phyloP scores from a whole-genome alignment of 2,113 vertebrate genomes.

The Felis catus region DNA sequence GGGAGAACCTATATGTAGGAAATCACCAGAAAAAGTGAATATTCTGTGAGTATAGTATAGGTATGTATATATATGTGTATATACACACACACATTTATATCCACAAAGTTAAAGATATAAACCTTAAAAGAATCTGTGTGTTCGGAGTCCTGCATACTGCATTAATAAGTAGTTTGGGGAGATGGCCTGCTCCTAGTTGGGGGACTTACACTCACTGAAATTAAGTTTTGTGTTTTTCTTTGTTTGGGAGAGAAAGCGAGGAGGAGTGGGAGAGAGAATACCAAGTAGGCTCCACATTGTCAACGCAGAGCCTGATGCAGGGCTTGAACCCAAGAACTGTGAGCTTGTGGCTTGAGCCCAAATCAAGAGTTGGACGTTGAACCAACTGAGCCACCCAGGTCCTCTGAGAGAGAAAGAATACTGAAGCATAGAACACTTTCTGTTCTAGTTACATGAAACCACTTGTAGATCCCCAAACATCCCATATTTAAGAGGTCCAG shows the following conservation, averaged over 20 bases:
- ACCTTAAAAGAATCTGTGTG: not conserved
- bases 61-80: not conserved
- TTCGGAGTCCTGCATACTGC: not conserved
- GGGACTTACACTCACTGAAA: not conserved
- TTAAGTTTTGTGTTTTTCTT: not conserved
- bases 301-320: too few species aligned
- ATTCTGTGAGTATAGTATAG: not conserved
- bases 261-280: too few species aligned
- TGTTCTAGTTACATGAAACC: not conserved
- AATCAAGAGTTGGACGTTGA: too few species aligned
- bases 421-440: not conserved
- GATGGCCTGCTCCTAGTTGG: not conserved
- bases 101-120: not conserved
- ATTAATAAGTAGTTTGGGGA: not conserved
- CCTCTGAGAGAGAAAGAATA: not conserved
- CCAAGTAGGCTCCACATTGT: too few species aligned
- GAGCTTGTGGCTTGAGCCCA: too few species aligned
- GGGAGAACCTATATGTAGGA: not conserved
- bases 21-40: not conserved
- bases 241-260: too few species aligned
- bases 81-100: too few species aligned
- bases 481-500: not conserved
- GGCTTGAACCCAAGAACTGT: too few species aligned
- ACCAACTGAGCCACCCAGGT: too few species aligned
- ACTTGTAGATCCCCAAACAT: not conserved